phyloP scores from a whole-genome alignment of 2,113 vertebrate species.

The Carettochelys insculpta region DNA sequence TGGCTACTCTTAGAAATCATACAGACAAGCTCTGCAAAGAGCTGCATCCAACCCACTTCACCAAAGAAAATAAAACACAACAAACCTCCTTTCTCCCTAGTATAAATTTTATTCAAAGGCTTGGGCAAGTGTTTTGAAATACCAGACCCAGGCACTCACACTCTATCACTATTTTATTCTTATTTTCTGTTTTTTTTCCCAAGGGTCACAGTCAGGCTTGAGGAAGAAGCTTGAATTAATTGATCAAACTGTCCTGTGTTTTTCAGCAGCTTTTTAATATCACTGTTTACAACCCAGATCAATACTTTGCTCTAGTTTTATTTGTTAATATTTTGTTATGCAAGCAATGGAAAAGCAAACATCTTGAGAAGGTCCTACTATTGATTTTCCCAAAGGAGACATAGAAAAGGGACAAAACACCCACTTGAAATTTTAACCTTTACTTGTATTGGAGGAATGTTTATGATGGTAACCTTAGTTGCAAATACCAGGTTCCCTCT shows the following conservation, averaged over 20 bases:
- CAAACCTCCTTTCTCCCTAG: neutral
- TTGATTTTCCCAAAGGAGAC: constrained; percentile 46
- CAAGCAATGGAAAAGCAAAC: constrained; percentile 30
- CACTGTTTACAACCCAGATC: constrained; percentile 24
- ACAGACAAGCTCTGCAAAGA: neutral
- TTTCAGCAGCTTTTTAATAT: neutral
- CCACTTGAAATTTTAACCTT: constrained; percentile 51
- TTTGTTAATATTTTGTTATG: constrained; percentile 8
- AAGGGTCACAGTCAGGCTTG: neutral
- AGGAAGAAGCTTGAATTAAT: neutral
- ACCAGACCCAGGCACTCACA: neutral
- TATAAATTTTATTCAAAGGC: neutral
- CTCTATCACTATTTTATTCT: neutral
- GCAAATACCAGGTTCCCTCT: neutral
- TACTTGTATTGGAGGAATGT: constrained; percentile 15
- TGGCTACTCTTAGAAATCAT: neutral
- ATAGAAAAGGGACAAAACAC: constrained; percentile 28
- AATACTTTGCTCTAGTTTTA: neutral
- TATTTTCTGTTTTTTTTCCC: neutral
- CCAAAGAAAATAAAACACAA: neutral
- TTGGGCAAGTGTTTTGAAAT: neutral
- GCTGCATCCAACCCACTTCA: neutral
- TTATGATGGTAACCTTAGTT: neutral
- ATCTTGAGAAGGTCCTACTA: constrained; percentile 19
- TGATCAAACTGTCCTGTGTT: neutral